Base-by-base conservation (phyloP, 2,888 invertebrate genomes). In the Drosophila villosipedis region DNA sequence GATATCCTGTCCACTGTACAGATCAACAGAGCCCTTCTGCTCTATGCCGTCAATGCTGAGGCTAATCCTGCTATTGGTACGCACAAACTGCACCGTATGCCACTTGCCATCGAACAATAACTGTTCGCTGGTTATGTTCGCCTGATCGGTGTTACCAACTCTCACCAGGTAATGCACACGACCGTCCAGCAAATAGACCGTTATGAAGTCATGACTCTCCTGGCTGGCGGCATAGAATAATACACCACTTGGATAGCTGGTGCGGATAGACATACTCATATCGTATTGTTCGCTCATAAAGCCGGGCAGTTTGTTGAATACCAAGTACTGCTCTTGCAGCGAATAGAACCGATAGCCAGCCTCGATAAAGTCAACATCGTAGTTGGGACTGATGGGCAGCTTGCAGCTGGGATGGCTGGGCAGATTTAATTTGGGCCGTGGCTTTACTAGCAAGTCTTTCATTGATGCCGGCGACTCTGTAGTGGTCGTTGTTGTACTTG, bases 141-240 rank as follows among this genome's bases (percentile, higher is more conserved):
- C 95, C 0, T 94, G 94, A 9, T 95, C 95, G 0, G 94, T 94
- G 39, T 97, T 97, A 28, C 97, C 97, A 19, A 92, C 83, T 0
- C 76, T 82, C 28, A 96, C 96, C 4, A 95, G 93, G 91, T 96
- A 96, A 82, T 96, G 94, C 0, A 97, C 91, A 95, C 96, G 91
- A 43, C 97, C 98, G 58, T 96, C 95, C 75, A 95, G 94, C 91
- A 99, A 93, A 86, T 96, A 97, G 14, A 98, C 93, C 0, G 97
- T 96, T 0, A 97, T 95, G 91, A 96, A 96, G 91, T 97, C 96
- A 0, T 92, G 92, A 28, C 96, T 95, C 3, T 94, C 94, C 16
- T 94, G 94, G 66, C 96, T 95, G 1, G 95, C 94, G 0, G 96
- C 95, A 93, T 98, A 99, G 94, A 99, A 97, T 22, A 99, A 94